Evolutionary conservation across 2,888 invertebrate genomes (phyloP), one percentile per base, ranked within the genome.

Genomic region (Lasioglossum calceatum): DNA sequence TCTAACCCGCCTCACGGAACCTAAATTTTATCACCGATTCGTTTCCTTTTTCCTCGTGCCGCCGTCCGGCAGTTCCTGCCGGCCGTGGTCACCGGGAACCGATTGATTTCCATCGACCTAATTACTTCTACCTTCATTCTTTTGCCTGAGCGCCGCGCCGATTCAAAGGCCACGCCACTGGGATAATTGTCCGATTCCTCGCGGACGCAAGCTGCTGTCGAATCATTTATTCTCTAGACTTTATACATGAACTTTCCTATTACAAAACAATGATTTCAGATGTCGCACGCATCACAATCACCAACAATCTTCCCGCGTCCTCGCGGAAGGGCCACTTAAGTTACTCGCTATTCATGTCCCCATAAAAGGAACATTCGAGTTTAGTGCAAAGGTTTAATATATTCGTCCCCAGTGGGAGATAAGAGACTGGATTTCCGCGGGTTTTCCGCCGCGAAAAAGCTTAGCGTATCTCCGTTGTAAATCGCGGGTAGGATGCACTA

Each of bases 61-160:
- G 8, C 36, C 67, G 64, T 50, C 10, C 47, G 36, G 32, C 8
- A 50, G 44, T 77, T 19, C 32, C 50, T 10, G 47, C 44, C 64
- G 23, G 50, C 10, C 16, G 54, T 67, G 73, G 36, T 73, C 23
- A 79, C 44, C 72, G 61, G n/a, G 67, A 36, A 54, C 64, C 77
- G 77, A 77, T 77, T 77, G 77, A 77, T 67, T 77, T 77, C 77
- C 77, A 70, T 70, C 77, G 77, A 77, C 77, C 77, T 70, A 77
- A 77, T 77, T 77, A 70, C 50, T 50, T 70, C 64, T 50, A 4
- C 50, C 67, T 10, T 50, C 67, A 8, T 70, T 77, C 67, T 67
- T 50, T 50, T 32, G 5, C 77, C 70, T 23, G 23, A 0, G 36
- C 23, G 36, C 10, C 32, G 47, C 12, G 14, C 44, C 47, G 10